Base-by-base conservation (phyloP, 2,113 vertebrate species). In the Oryzias celebensis region DNA sequence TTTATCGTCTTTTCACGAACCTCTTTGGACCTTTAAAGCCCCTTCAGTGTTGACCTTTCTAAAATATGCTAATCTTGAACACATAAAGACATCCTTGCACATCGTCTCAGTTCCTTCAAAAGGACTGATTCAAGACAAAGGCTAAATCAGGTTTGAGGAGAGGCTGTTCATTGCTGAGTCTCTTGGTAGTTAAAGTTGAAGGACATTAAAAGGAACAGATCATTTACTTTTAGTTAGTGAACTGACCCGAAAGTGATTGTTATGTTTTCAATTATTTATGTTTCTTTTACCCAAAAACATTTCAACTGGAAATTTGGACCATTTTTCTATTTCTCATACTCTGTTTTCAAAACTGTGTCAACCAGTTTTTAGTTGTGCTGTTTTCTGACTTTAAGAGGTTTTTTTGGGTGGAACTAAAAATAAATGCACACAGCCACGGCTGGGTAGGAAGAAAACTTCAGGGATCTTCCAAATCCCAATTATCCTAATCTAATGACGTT, bases 141-240 rank as follows among this genome's bases (percentile, higher is more conserved):
- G 66, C 26, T 26, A 49, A 57, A 10, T 46, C 41, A 78, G 58
- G 64, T 46, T 14, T 71, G 75, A 77, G 23, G 71, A 64, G 41
- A 70, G 75, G 65, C 41, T 71, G 68, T 59, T 80, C 78, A 80
- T 82, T 71, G 59, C 59, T 48, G 18, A 43, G 71, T 62, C 54
- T 65, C 68, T 61, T 75, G 49, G 52, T 52, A 8, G 65, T 13
- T 54, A 51, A 24, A 31, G 50, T 18, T 57, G 57, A 76, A 50
- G 47, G 14, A 53, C 4, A 0, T 26, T 52, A 48, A 45, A 68
- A 49, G 31, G 55, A 59, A 26, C 0, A 58, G 3, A 52, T 59
- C 2, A 17, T 52, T 47, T 45, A 18, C 23, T 3, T 42, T 58
- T 45, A 51, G 64, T 67, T 68, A 51, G 63, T 1, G 13, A 16